phyloP scores from a whole-genome alignment of 2,888 invertebrate species.

The Netelia fuscicornis region DNA sequence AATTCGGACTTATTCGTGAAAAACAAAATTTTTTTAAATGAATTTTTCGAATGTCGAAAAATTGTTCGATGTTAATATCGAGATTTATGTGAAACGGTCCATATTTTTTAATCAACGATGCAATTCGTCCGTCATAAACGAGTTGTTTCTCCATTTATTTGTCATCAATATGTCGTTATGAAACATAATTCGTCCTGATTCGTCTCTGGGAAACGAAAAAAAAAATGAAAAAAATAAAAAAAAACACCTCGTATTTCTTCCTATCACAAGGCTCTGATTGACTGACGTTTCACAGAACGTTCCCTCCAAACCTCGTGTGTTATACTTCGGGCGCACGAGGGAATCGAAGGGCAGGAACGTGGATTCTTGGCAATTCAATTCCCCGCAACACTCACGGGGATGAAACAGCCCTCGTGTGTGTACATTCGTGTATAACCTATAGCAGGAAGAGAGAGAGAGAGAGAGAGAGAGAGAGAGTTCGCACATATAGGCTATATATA shows the following conservation, averaged over 20 bases:
- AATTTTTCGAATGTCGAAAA: too few species aligned
- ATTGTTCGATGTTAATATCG: too few species aligned
- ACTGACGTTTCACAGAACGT: conserved; percentile 67
- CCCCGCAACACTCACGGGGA: conserved; percentile 56
- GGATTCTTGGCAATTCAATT: conserved; percentile 67
- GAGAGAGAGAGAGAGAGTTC: background rate
- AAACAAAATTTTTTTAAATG: too few species aligned
- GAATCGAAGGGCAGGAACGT: conserved; percentile 49
- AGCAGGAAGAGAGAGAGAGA: background rate
- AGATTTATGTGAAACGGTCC: too few species aligned
- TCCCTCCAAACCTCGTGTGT: conserved; percentile 48
- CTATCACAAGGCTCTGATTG: conserved; percentile 66
- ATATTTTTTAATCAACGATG: background rate
- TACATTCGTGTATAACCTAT: conserved; percentile 12
- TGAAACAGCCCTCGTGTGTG: conserved; percentile 45
- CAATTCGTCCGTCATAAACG: background rate
- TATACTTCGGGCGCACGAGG: conserved; percentile 28
- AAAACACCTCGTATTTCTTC: conserved; percentile 36
- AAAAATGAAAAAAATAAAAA: background rate
- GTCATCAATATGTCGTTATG: background rate
- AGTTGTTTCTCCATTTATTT: background rate
- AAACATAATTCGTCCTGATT: background rate
- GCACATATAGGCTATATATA: background rate
- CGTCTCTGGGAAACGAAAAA: background rate
- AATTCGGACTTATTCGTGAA: too few species aligned